Base-by-base conservation (phyloP, 2,113 vertebrate genomes). In the Lophochroa leadbeateri region DNA sequence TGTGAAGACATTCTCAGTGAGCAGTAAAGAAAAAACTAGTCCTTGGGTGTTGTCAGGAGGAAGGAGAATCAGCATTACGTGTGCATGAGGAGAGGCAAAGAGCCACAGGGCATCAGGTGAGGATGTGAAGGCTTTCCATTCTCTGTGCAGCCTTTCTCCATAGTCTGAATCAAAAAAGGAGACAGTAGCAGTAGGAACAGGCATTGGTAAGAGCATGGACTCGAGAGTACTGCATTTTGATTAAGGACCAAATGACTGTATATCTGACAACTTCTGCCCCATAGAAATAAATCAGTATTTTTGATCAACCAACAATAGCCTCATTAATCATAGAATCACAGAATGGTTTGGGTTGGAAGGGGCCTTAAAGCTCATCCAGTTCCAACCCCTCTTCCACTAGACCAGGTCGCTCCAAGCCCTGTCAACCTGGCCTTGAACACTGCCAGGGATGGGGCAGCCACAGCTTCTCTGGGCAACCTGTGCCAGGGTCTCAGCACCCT, bases 1-100 rank as follows among this genome's bases (percentile, higher is more conserved):
- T 0, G 0, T 12, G 35, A 37, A 78, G 65, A 11, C 3, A 2
- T 67, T n/a, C n/a, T 77, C 29, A 44, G 28, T 8, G 8, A 63
- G 28, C 31, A 46, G 3, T 43, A 47, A 80, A 17, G 15, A 69
- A 35, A 75, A 52, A 87, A 6, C 19, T 71, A 33, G 15, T 11
- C 17, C 10, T 20, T 31, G 52, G 13, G 7, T 53, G 39, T 50
- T 92, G 41, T 57, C 50, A 55, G 37, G 20, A 35, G 47, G 44
- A 64, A 79, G 41, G 57, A 68, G 49, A 60, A 77, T 17, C 33
- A 7, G 24, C 5, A 3, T 65, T 50, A 10, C 6, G 28, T 39
- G 12, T 60, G n/a, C 7, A 0, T 17, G 57, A 24, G 19, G 9
- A 31, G 37, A 33, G n/a, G 44, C n/a, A 37, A 50, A 47, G 60